phyloP scores from a whole-genome alignment of 2,888 invertebrate genomes.

The Drosophila conformis region DNA sequence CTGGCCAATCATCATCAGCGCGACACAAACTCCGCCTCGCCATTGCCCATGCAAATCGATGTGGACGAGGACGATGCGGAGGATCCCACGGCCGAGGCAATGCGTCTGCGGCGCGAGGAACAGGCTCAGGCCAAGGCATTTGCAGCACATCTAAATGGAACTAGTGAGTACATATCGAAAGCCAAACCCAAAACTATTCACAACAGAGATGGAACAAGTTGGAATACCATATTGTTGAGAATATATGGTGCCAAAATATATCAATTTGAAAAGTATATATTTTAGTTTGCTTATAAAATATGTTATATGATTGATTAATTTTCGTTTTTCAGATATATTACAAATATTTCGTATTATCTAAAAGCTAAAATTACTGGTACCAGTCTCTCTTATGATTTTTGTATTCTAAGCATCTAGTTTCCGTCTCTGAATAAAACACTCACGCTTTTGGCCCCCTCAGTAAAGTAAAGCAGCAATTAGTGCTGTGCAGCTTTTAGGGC shows the following conservation, averaged over 20 bases:
- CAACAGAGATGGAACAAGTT: slow-evolving; percentile 36
- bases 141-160: slow-evolving; percentile 88
- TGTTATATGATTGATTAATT: not conserved
- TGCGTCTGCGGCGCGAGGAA: slow-evolving; percentile 60
- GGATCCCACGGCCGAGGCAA: slow-evolving; percentile 52
- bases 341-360: not conserved
- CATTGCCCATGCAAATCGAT: slow-evolving; percentile 81
- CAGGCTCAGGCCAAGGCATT: slow-evolving; percentile 85
- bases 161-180: slow-evolving; percentile 87
- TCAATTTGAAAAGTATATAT: not conserved
- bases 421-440: slow-evolving; percentile 44
- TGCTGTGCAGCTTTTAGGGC: slow-evolving; percentile 45
- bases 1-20: slow-evolving; percentile 77
- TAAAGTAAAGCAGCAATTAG: slow-evolving; percentile 63
- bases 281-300: not conserved
- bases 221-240: not conserved
- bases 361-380: not conserved
- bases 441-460: slow-evolving; percentile 2
- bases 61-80: slow-evolving; percentile 70
- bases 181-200: slow-evolving; percentile 43
- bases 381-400: not conserved
- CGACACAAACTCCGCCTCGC: slow-evolving; percentile 52
- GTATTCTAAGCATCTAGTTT: slow-evolving; percentile 38
- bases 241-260: not conserved
- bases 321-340: not conserved